These are phyloP conservation scores for Halisarca cf. caerulea DNA, from an alignment of 37 sponge, comb jelly and placozoan genomes.

Conservation along the genomic window DNA sequence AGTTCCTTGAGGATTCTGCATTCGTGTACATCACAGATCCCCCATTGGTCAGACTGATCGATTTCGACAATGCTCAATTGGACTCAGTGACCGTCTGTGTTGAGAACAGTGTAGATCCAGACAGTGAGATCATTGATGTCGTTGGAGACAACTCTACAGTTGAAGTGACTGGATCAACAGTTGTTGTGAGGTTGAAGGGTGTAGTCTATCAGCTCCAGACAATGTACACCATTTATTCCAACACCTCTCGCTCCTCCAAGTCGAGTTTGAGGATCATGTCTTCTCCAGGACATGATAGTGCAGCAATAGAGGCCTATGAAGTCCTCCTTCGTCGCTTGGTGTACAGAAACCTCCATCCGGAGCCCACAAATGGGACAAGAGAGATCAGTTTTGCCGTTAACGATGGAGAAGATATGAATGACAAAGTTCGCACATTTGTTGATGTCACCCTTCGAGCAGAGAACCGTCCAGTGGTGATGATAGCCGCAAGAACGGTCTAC, in stretches of 20 bases:
- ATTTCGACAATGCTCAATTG: conserved; percentile 61
- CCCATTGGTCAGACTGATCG: conserved; percentile 42
- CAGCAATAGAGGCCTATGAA: conserved; percentile 61
- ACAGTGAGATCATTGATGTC: conserved; percentile 48
- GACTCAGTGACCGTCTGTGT: conserved; percentile 57
- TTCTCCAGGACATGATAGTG: conserved; percentile 19
- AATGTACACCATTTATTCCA: conserved; percentile 7
- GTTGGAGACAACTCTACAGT: neutral
- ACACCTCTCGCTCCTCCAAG: neutral
- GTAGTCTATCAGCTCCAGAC: conserved; percentile 38
- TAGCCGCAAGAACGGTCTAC: conserved; percentile 2
- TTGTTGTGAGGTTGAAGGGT: neutral
- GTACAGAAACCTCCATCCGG: conserved; percentile 68
- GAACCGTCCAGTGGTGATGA: conserved; percentile 64
- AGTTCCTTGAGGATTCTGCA: conserved; percentile 66
- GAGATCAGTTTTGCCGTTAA: conserved; percentile 61
- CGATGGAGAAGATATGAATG: conserved; percentile 64
- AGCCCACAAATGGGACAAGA: conserved; percentile 77
- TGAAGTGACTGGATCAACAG: conserved; percentile 26
- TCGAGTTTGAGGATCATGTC: conserved; percentile 43
- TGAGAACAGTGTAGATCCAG: conserved; percentile 47
- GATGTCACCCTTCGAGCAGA: conserved; percentile 60
- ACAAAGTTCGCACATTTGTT: conserved; percentile 42
- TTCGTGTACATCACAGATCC: conserved; percentile 75
- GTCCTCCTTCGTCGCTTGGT: conserved; percentile 52